Base-by-base conservation (phyloP, 2,888 invertebrate genomes). In the Sicus ferrugineus region DNA sequence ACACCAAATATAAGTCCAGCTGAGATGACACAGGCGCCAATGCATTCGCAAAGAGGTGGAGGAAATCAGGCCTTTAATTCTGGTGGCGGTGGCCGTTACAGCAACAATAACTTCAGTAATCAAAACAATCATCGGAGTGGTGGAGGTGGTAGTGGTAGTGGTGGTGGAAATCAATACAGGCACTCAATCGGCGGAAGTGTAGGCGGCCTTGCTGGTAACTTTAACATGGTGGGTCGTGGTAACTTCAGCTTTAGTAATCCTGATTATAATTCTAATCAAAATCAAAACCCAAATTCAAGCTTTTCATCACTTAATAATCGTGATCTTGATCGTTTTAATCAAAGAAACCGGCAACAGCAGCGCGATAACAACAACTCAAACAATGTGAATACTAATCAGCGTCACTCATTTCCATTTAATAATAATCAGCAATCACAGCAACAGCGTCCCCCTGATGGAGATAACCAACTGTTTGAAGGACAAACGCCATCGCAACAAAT, bases 41-140 rank as follows among this genome's bases (percentile, higher is more conserved):
- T 90, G 80, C 90, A 91, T 80, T 90, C 90, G 26, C 89, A 89
- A 7, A 87, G 88, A 1, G 87, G 88, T 1, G 86, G 88, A 2
- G 77, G 80, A 26, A 79, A 80, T 38, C 77, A 80, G 0, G 84
- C 79, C 61, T 80, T 80, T 26, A 77, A 78, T 19, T 76, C 77
- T n/a, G 87, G 89, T 65, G 87, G 88, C 2, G 86, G 89, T 3
- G 73, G 77, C 7, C 73, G 75, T 19, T 75, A 75, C n/a, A 70
- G 74, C 26, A 74, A 75, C 7, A 77, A 76, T 63, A 76, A 75
- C 56, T 65, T 46, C 42, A 73, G 68, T 31, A 78, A 76, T 69
- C 76, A 78, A 69, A 75, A 72, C 19, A 79, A 75, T 69, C 80
- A 81, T 72, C 77, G 81, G 5, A 76, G 77, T 14, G 70, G 74